These are phyloP conservation scores for Cyclargus thomasi DNA, from an alignment of 1,140 invertebrate genomes.

Conservation along the genomic window DNA sequence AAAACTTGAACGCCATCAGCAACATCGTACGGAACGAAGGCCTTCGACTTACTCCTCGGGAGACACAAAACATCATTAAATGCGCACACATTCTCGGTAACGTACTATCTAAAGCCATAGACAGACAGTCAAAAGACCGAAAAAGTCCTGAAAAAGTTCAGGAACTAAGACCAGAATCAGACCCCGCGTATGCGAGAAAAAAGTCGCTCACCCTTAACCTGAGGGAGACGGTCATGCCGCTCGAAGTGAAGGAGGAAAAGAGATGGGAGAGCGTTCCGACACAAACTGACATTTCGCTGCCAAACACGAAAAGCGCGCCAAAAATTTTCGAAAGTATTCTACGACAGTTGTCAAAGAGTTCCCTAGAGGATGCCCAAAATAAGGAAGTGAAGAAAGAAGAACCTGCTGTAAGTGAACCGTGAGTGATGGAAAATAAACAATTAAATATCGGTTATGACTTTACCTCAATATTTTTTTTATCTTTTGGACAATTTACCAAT, in stretches of 20 bases:
- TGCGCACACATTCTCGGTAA: conserved; percentile 60
- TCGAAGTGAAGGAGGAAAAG: conserved; percentile 50
- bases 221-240: conserved; percentile 50
- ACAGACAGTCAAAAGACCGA: conserved; percentile 42
- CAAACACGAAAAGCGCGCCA: conserved; percentile 65
- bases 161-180: conserved; percentile 24
- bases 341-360: conserved; percentile 53
- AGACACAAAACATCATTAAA: conserved; percentile 63
- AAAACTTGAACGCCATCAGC: conserved; percentile 44
- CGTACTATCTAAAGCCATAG: conserved; percentile 55
- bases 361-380: conserved; percentile 35
- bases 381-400: conserved; percentile 21
- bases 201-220: conserved; percentile 51
- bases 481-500: no score
- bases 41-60: conserved; percentile 49
- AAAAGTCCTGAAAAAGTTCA: conserved; percentile 34
- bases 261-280: conserved; percentile 53
- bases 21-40: conserved; percentile 59
- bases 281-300: conserved; percentile 63
- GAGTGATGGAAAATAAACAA: neutral
- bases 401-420: conserved; percentile 8
- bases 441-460: no score
- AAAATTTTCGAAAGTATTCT: conserved; percentile 67
- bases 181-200: conserved; percentile 42
- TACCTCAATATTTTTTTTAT: no score